Percentiles rank a stretch among this genome's conserved stretches.
Conservation (phyloP, 2,113 vertebrate genomes). For the Oplegnathus fasciatus region DNA sequence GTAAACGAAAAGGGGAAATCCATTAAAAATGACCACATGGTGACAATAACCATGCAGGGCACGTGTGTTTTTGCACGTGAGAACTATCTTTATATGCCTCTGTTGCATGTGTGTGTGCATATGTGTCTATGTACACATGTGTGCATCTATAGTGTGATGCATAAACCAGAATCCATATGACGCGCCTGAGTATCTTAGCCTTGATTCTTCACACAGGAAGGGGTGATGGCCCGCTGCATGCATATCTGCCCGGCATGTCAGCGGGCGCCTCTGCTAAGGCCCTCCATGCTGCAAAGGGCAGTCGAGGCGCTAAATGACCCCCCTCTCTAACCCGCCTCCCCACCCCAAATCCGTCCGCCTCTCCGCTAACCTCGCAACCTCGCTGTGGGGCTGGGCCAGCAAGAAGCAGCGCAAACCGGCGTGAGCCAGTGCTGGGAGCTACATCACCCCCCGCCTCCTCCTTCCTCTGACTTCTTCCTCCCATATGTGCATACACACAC, state of each 20-base stretch:
- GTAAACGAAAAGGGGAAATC: neutral
- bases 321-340: neutral
- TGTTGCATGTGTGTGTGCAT: neutral
- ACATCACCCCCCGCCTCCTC: slow-evolving; percentile 43
- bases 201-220: slow-evolving; percentile 11
- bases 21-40: neutral
- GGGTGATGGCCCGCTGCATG: slow-evolving; percentile 5
- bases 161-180: slow-evolving; percentile 15
- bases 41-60: neutral
- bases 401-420: slow-evolving; percentile 85
- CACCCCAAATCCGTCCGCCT: slow-evolving; percentile 39
- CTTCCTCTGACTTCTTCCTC: slow-evolving; percentile 65
- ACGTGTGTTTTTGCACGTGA: slow-evolving; percentile 6
- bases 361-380: slow-evolving; percentile 53
- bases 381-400: slow-evolving; percentile 54
- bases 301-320: slow-evolving; percentile 48
- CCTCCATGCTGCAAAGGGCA: slow-evolving; percentile 63
- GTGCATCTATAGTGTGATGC: neutral
- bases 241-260: slow-evolving; percentile 35
- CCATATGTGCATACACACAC: slow-evolving; percentile 41
- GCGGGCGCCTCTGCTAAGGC: slow-evolving; percentile 31
- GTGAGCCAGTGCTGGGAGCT: slow-evolving; percentile 77
- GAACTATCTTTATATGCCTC: neutral
- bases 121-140: neutral
- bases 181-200: slow-evolving; percentile 15